Evolutionary conservation across 1,140 invertebrate species (phyloP), one percentile per base, ranked within the genome.

Genomic region (Neodiprion fabricii): DNA sequence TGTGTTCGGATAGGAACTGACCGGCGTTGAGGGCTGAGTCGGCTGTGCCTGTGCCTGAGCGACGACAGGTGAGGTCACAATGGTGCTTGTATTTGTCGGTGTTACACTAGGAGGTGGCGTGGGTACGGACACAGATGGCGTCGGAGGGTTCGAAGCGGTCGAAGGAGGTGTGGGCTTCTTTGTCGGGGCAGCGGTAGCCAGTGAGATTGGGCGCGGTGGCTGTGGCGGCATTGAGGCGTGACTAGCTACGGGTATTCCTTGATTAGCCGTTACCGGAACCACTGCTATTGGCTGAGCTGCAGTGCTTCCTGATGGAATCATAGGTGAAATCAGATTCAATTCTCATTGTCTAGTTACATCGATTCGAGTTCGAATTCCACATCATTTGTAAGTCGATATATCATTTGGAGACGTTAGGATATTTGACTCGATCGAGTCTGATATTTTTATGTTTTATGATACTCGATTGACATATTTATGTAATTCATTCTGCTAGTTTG

Each of bases 211-310:
- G 75, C 89, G 81, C 10, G 87, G 80, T 21, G 88, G 87, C 76
- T 90, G 89, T 8, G 86, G 86, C 53, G 89, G 88, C 81, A 90
- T 86, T 65, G 86, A 85, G 7, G 83, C 74, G 72, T 89, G 89
- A 84, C 86, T 87, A 65, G 89, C 86, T 47, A 89, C 82, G 0
- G 78, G 75, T 14, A 76, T 21, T 69, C 17, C 74, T 84, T 77
- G 73, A 75, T 71, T 71, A 48, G 21, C 78, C 65, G 82, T 84
- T 72, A 84, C 81, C 28, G 81, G 75, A 53, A 83, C 82, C 12
- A 80, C 80, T 12, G n/a, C n/a, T 61, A 85, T 79, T 71, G 82
- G 72, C 47, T 75, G 77, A 7, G 69, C 28, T 71, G 69, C 82
- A 74, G 80, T 86, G 67, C 78, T 80, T 72, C 80, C 83, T 82